Conservation (phyloP, 2,113 vertebrate genomes). For the Elachura formosa region DNA sequence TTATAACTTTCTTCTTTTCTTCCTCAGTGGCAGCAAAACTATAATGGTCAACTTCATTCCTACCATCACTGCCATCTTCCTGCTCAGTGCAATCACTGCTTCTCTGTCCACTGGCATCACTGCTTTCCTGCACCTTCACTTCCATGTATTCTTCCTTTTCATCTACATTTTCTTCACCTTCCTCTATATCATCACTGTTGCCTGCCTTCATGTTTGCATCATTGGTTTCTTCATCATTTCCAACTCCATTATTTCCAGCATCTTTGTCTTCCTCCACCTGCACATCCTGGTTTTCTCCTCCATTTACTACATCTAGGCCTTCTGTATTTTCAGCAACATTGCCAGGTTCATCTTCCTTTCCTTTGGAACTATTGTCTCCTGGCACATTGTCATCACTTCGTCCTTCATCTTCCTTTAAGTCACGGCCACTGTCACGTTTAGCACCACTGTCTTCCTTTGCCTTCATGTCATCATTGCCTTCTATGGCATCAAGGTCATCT, state of each 20-base stretch:
- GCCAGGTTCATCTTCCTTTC: neutral
- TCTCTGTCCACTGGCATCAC: neutral
- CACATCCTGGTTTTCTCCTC: neutral
- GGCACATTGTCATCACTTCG: neutral
- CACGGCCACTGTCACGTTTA: fast-evolving
- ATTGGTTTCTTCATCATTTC: neutral
- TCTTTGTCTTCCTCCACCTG: neutral
- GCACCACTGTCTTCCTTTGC: neutral
- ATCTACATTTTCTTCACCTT: neutral
- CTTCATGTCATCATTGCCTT: too few species aligned
- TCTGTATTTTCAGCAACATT: neutral
- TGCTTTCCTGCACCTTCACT: neutral
- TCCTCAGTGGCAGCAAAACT: too few species aligned
- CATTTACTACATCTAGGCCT: neutral
- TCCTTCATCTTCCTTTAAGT: neutral
- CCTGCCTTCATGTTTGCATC: neutral
- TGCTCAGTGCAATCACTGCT: neutral
- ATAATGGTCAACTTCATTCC: too few species aligned
- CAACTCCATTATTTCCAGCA: too few species aligned
- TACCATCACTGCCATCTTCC: too few species aligned
- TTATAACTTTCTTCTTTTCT: too few species aligned
- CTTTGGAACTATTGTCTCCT: too few species aligned
- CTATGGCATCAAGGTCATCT: fast-evolving
- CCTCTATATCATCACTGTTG: neutral
- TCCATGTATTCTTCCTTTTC: too few species aligned